Evolutionary conservation across 2,888 invertebrate species (phyloP).

Genomic region (Clivina fossor): DNA sequence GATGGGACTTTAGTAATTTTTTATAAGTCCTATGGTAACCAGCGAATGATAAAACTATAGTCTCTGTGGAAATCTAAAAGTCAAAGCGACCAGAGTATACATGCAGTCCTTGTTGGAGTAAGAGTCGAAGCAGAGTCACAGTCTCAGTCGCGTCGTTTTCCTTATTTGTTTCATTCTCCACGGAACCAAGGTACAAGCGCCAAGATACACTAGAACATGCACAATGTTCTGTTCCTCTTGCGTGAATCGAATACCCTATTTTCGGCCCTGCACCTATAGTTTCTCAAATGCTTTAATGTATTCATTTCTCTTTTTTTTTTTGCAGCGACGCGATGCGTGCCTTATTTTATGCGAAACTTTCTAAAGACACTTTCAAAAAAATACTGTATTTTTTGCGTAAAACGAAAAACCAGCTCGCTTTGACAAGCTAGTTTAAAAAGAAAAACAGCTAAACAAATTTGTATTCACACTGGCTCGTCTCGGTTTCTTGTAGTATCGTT

Average conservation of each 20-base stretch:
- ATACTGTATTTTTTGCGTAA: conserved; percentile 8
- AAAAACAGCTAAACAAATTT: conserved; percentile 27
- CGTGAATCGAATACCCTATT: background rate
- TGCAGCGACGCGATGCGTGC: conserved; percentile 7
- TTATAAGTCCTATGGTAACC: conserved; percentile 15
- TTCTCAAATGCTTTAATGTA: conserved; percentile 18
- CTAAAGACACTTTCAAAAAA: background rate
- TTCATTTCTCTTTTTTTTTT: too few relatives aligned
- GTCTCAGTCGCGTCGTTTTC: conserved; percentile 7
- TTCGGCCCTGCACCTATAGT: conserved; percentile 11
- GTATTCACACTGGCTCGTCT: conserved; percentile 21
- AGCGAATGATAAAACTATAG: conserved; percentile 20
- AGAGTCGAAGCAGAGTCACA: conserved; percentile 2
- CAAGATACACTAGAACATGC: too few relatives aligned
- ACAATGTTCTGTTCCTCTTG: conserved; percentile 6
- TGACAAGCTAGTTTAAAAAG: conserved; percentile 24
- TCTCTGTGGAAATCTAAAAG: conserved; percentile 26
- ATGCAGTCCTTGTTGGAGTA: conserved; percentile 5
- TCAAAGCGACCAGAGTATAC: conserved; percentile 14
- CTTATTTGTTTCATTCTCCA: background rate
- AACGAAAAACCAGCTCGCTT: conserved; percentile 17
- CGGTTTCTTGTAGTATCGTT: conserved; percentile 25
- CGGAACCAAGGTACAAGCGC: too few relatives aligned
- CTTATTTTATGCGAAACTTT: conserved; percentile 23
- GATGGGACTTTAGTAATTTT: conserved; percentile 23